Evolutionary conservation across 2,113 vertebrate species (phyloP).

Genomic region (Alces alces): DNA sequence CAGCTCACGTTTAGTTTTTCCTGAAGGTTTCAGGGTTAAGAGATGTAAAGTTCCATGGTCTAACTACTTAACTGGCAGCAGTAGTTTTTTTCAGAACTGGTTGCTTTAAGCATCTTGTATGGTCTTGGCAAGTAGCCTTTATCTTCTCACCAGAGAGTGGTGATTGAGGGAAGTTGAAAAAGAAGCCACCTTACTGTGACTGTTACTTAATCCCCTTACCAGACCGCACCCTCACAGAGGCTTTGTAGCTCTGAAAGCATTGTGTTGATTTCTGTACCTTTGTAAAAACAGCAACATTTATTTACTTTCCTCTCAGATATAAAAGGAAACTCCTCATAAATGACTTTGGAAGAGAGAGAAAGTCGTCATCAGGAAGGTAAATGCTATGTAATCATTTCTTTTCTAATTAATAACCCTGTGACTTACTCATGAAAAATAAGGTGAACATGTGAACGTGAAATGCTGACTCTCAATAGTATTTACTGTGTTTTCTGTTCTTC

Average conservation of each 20-base stretch:
- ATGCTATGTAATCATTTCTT: neutral
- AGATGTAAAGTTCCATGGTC: neutral
- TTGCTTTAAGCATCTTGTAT: too few species aligned
- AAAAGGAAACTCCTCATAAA: constrained; percentile 92
- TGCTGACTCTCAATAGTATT: neutral
- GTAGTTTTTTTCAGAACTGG: neutral
- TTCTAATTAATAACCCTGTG: neutral
- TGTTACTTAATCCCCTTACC: rapidly evolving
- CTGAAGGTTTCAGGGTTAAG: neutral
- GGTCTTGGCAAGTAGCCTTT: neutral
- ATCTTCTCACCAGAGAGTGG: neutral
- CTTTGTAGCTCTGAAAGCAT: rapidly evolving
- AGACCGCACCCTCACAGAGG: too few species aligned
- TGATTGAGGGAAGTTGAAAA: neutral
- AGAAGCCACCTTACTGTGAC: neutral
- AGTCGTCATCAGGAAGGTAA: constrained; percentile 92
- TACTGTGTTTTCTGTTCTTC: neutral
- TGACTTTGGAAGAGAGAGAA: constrained; percentile 88
- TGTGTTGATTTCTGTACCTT: neutral
- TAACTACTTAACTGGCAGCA: neutral
- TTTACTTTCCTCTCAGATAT: constrained; percentile 82
- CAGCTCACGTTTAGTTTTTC: neutral
- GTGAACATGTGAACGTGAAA: rapidly evolving
- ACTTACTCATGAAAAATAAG: neutral
- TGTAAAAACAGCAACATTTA: neutral